Evolutionary conservation across 2,888 invertebrate species (phyloP).

Genomic region (Oeneis ivallda): DNA sequence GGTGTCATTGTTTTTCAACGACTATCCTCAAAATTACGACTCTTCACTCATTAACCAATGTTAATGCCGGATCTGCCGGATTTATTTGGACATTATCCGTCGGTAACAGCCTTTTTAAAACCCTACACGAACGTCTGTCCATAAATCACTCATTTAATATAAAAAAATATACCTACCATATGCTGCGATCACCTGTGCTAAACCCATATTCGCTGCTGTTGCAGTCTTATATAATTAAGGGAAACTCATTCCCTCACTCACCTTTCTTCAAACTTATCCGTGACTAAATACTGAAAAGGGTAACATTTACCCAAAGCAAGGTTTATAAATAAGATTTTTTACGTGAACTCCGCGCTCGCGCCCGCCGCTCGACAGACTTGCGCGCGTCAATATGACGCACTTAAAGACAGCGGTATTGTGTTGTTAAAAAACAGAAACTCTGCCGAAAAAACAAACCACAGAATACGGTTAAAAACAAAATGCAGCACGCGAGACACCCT

Average conservation of each 20-base stretch:
- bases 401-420: conserved; percentile 78
- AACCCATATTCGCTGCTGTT: conserved; percentile 42
- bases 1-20: conserved; percentile 62
- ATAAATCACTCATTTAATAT: conserved; percentile 2
- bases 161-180: conserved; percentile 56
- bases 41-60: conserved; percentile 22
- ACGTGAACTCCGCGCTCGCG: conserved; percentile 69
- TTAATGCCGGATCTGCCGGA: neutral
- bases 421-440: conserved; percentile 80
- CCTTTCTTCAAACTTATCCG: conserved; percentile 66
- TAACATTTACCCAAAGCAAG: conserved; percentile 65
- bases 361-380: conserved; percentile 64
- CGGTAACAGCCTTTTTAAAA: neutral
- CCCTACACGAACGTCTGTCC: neutral
- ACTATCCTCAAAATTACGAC: conserved; percentile 27
- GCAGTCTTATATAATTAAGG: conserved; percentile 59
- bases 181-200: conserved; percentile 64
- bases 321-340: conserved; percentile 74
- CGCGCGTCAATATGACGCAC: conserved; percentile 73
- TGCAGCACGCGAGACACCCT: conserved; percentile 81
- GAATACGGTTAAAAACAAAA: conserved; percentile 77
- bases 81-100: neutral
- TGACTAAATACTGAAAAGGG: conserved; percentile 70
- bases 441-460: conserved; percentile 79
- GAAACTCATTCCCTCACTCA: conserved; percentile 53